Percentiles rank a stretch among this genome's conserved stretches.
phyloP scores from a whole-genome alignment of 2,888 invertebrate species.

The Bellardia bayeri region DNA sequence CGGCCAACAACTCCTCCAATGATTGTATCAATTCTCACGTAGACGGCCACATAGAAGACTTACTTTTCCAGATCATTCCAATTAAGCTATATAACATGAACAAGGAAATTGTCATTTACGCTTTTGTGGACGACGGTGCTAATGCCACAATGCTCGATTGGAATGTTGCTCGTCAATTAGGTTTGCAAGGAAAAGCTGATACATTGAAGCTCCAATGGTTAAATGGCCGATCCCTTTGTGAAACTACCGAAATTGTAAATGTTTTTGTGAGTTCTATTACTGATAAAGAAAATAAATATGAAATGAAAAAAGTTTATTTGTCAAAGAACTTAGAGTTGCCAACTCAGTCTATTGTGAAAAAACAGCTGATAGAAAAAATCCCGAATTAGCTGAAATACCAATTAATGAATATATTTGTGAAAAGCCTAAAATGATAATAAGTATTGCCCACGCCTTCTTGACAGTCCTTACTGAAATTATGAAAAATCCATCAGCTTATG shows the following conservation, averaged over 20 bases:
- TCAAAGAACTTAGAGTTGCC: neutral
- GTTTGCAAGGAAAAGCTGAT: neutral
- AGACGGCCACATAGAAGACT: neutral
- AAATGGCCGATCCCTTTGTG: neutral
- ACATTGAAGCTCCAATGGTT: neutral
- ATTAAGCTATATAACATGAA: neutral
- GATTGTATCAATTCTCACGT: neutral
- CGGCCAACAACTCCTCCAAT: no score
- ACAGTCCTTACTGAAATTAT: constrained; percentile 10
- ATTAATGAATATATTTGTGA: neutral
- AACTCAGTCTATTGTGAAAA: no score
- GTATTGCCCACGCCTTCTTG: constrained; percentile 24
- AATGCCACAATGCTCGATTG: constrained; percentile 14
- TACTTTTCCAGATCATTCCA: constrained; percentile 4
- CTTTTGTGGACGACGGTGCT: constrained; percentile 17
- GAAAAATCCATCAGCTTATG: neutral
- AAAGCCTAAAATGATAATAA: constrained; percentile 23
- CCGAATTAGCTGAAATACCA: no score
- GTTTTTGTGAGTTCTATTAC: constrained; percentile 3
- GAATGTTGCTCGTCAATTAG: constrained; percentile 4
- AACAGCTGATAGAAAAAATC: no score
- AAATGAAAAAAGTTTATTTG: constrained; percentile 20
- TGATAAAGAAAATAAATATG: constrained; percentile 27
- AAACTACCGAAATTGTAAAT: constrained; percentile 13
- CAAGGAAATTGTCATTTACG: neutral